phyloP scores from a whole-genome alignment of 2,888 invertebrate genomes.

The Tineola bisselliella region DNA sequence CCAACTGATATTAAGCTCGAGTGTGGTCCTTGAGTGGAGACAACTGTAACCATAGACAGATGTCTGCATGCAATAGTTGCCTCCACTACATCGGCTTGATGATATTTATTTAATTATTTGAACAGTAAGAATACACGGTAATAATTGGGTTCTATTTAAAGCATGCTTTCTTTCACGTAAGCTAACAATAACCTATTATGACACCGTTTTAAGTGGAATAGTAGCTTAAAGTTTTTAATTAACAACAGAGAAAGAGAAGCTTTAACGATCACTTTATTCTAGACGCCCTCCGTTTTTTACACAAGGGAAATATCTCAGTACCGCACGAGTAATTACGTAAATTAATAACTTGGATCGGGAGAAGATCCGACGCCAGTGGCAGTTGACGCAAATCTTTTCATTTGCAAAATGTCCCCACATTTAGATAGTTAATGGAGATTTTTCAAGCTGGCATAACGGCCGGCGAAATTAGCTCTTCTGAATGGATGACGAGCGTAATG shows the following conservation, averaged over 20 bases:
- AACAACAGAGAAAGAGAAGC: slow-evolving; percentile 37
- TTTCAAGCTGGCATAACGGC: slow-evolving; percentile 23
- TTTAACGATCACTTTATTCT: slow-evolving; percentile 60
- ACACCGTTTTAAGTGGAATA: background rate
- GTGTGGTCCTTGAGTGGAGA: too few species aligned
- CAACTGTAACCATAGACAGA: too few species aligned
- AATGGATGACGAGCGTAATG: slow-evolving; percentile 16
- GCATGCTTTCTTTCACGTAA: background rate
- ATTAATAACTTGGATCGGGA: slow-evolving; percentile 28
- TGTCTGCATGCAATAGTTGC: too few species aligned
- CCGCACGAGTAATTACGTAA: slow-evolving; percentile 46
- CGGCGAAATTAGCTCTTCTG: slow-evolving; percentile 13
- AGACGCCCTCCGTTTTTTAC: slow-evolving; percentile 39
- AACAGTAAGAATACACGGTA: too few species aligned
- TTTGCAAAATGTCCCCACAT: slow-evolving; percentile 33
- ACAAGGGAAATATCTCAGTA: slow-evolving; percentile 50
- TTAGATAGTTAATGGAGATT: slow-evolving; percentile 18
- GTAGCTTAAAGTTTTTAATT: slow-evolving; percentile 40
- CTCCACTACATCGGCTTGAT: too few species aligned
- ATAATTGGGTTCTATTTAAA: background rate
- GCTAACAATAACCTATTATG: background rate
- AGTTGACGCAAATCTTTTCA: slow-evolving; percentile 28
- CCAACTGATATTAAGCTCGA: too few species aligned
- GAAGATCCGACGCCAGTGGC: slow-evolving; percentile 25
- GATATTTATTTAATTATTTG: too few species aligned